Evolutionary conservation across 2,797 vertebrate species (phyloP).

Genomic region (Sebastes glaucus): DNA sequence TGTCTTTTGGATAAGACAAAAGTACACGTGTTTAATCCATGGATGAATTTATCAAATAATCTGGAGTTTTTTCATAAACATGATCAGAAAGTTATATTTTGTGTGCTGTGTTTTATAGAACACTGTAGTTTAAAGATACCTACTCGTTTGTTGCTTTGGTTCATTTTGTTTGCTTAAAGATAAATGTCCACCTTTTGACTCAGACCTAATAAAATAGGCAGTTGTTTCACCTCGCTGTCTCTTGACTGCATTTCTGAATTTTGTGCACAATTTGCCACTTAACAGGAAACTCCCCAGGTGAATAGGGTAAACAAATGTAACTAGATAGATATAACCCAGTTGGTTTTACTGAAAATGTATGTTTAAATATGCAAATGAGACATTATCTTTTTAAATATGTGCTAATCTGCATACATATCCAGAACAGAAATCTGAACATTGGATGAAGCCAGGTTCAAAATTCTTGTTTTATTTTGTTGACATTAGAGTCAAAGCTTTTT

Average conservation of each 20-base stretch:
- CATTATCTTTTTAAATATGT: neutral
- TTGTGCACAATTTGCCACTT: neutral
- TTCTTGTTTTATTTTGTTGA: too few species aligned
- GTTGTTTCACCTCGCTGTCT: constrained; percentile 55
- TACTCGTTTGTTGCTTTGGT: constrained; percentile 67
- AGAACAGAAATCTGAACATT: too few species aligned
- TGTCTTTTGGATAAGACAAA: constrained; percentile 60
- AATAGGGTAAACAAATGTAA: too few species aligned
- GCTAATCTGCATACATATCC: too few species aligned
- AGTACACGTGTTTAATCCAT: constrained; percentile 52
- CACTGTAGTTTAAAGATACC: constrained; percentile 69
- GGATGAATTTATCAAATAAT: constrained; percentile 60
- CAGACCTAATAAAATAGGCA: constrained; percentile 70
- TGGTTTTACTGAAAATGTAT: neutral
- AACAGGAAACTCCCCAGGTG: too few species aligned
- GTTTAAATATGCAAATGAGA: neutral
- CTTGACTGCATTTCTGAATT: neutral
- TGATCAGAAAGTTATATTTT: constrained; percentile 83
- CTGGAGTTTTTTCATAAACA: constrained; percentile 70
- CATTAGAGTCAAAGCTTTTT: too few species aligned
- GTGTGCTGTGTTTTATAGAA: constrained; percentile 85
- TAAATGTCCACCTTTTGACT: constrained; percentile 79
- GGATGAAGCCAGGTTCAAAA: too few species aligned
- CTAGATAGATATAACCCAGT: too few species aligned
- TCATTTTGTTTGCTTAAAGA: constrained; percentile 68